Base-by-base conservation (phyloP, 2,113 vertebrate genomes). In the Muntiacus reevesi region DNA sequence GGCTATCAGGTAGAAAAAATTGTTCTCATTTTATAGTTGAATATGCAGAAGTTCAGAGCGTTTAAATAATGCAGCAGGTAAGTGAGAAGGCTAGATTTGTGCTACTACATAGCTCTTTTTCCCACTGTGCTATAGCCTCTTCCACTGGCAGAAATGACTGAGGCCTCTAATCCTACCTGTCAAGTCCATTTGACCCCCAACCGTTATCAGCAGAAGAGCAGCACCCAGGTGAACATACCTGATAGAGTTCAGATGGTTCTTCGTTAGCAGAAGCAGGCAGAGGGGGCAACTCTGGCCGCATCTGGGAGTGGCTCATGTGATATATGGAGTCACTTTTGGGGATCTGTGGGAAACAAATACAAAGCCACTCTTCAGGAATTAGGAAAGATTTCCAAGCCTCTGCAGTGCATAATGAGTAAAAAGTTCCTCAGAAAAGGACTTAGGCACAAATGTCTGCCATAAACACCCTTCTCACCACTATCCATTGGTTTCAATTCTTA, bases 231-330 rank as follows among this genome's bases (percentile, higher is more conserved):
- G 16, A 36, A 95, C 98, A 27, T 92, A 99, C 99, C 99, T 99
- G 94, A 95, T 99, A 98, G 25, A 99, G 25, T 43, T 98, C 98
- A 81, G 99, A 99, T 2, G 99, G 97, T n/a, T 97, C 95, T 87
- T 86, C 97, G 11, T 95, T 43, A 36, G 94, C 71, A 79, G 98
- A n/a, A 82, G 76, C 13, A 11, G 95, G 98, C 4, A 97, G 93
- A 83, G 98, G 97, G 0, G 98, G 98, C 33, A 99, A 97, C 54
- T 98, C 97, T 0, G 96, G 95, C 52, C 95, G 85, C 28, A 0
- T 50, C 76, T 97, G 98, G 13, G 84, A 95, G 45, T 96, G 94
- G 98, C 98, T 99, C 98, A 99, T 99, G 54, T 98, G 99, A 96
- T 91, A 97, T 67, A 97, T 93, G 0, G 99, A 99, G 97, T 98